Conservation (phyloP, 1,140 invertebrate species). For the Drosophila obscura region DNA sequence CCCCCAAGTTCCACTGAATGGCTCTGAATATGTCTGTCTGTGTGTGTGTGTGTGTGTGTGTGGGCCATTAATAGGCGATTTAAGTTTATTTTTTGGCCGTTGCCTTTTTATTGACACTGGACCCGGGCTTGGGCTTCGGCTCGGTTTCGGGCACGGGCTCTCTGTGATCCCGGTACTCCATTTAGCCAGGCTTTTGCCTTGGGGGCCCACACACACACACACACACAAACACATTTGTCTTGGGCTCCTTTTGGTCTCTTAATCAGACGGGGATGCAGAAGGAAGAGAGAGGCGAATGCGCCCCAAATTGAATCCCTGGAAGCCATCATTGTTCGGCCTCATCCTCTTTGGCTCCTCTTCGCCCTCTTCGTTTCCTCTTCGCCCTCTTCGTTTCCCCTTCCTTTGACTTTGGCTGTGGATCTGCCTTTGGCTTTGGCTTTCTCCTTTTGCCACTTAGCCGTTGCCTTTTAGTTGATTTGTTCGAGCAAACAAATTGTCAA, state of each 20-base stretch:
- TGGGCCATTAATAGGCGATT: constrained; percentile 73
- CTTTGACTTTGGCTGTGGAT: constrained; percentile 43
- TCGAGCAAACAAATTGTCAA: constrained; percentile 79
- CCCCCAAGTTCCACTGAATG: constrained; percentile 40
- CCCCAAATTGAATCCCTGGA: constrained; percentile 40
- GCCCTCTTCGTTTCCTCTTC: no score
- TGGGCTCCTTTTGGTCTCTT: constrained; percentile 36
- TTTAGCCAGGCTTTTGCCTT: neutral
- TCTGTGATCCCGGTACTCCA: constrained; percentile 4
- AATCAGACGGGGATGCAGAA: constrained; percentile 26
- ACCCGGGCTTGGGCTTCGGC: constrained; percentile 7
- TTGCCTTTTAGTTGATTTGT: constrained; percentile 74
- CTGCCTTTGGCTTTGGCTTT: constrained; percentile 50
- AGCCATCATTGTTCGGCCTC: constrained; percentile 45
- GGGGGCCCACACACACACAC: neutral
- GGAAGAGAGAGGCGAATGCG: neutral
- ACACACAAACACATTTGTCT: constrained; percentile 22
- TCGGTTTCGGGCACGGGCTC: neutral
- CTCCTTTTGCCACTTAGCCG: constrained; percentile 55
- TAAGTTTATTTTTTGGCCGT: constrained; percentile 78
- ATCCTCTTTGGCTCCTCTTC: constrained; percentile 7
- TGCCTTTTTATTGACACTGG: constrained; percentile 71
- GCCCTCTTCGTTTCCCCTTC: no score
- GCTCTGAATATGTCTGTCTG: constrained; percentile 2
- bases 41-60: constrained; percentile 11